Base-by-base conservation (phyloP, 2,888 invertebrate genomes). In the Mythimna lalbum region DNA sequence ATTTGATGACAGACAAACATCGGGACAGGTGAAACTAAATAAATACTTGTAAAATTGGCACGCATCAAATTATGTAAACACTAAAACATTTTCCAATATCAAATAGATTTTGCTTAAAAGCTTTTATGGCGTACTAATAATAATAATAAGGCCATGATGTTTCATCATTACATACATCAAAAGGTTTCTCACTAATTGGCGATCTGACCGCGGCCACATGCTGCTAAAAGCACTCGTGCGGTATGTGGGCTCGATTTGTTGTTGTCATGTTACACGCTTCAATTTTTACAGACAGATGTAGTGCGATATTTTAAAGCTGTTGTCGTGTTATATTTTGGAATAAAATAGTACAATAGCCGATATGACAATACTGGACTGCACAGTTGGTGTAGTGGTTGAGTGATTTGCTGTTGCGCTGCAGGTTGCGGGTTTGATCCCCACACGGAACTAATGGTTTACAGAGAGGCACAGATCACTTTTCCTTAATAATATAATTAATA, bases 181-280 rank as follows among this genome's bases (percentile, higher is more conserved):
- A 69, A 21, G 55, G 33, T 36, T 62, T 55, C 53, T 49, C n/a
- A 23, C n/a, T 75, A 67, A 80, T 77, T 75, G 62, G 75, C 31
- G 63, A 64, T 47, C 50, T 69, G 63, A 74, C 80, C 74, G 63
- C 82, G 47, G 52, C 12, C 66, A 43, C 43, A 57, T 27, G 39
- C 67, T 76, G 81, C 69, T 74, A 47, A 79, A 82, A 82, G 76
- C 82, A 69, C 49, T 77, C 49, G 39, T 63, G 72, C 66, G 52
- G 50, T 66, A 53, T 39, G 43, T 10, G 47, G 66, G 47, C 27
- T 61, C 2, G 12, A 65, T 36, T 47, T 47, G 66, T 47, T 62
- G 56, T 36, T 52, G 53, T 56, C 55, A 56, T 66, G 50, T 65
- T 69, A 14, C n/a, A 59, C 27, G 64, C 47, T 61, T 55, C 36